Percentiles rank a stretch among this genome's conserved stretches.
Conservation (phyloP, 2,888 invertebrate genomes). For the Zelleria hepariella region DNA sequence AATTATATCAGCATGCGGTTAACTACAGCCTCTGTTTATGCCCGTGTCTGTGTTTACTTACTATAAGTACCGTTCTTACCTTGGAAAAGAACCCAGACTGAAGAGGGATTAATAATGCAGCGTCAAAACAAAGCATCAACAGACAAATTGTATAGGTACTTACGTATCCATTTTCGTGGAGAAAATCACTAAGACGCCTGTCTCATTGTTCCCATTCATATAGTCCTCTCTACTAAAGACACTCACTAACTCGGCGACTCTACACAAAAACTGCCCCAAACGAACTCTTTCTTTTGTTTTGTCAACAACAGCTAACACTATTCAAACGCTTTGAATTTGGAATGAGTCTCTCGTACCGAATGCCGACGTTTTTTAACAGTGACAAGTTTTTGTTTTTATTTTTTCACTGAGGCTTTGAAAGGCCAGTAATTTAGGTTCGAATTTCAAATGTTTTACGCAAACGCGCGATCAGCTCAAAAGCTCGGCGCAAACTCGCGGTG, state of each 20-base stretch:
- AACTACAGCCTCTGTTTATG: conserved; percentile 3
- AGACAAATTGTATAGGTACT: conserved; percentile 25
- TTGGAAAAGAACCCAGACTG: background rate
- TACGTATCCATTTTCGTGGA: conserved; percentile 64
- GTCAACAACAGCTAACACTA: conserved; percentile 19
- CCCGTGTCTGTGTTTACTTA: conserved; percentile 7
- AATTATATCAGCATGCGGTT: conserved; percentile 35
- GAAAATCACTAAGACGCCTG: conserved; percentile 51
- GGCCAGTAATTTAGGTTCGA: background rate
- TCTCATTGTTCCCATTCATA: conserved; percentile 50
- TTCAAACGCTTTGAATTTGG: conserved; percentile 31
- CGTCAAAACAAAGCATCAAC: background rate
- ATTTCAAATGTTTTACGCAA: conserved; percentile 21
- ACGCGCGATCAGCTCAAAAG: conserved; percentile 64
- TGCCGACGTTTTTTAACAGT: background rate
- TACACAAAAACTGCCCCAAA: conserved; percentile 27
- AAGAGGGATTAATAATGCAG: background rate
- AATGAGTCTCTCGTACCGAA: conserved; percentile 16
- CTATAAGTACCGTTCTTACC: background rate
- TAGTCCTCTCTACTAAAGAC: conserved; percentile 28
- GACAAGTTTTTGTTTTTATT: background rate
- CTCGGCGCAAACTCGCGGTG: conserved; percentile 60
- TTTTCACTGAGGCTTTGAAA: background rate
- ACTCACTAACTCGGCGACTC: conserved; percentile 30
- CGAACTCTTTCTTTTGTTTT: conserved; percentile 16